These are phyloP conservation scores for Orchesella cincta DNA, from an alignment of 1,140 invertebrate genomes.

Conservation along the genomic window DNA sequence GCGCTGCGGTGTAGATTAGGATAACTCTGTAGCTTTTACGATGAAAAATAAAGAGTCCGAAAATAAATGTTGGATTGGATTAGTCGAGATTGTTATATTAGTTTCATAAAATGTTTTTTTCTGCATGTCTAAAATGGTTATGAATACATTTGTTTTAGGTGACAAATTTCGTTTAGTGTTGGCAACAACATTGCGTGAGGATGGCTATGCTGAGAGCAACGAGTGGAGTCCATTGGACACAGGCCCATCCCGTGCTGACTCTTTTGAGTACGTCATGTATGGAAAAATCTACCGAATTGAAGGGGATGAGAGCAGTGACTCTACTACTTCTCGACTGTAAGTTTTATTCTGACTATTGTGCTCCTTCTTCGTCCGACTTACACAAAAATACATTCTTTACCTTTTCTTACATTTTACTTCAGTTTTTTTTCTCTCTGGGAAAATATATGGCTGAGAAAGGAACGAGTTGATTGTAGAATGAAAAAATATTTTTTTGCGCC, in stretches of 20 bases:
- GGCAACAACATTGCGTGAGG: conserved; percentile 91
- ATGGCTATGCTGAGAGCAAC: conserved; percentile 91
- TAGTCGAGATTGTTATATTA: no score
- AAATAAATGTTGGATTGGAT: no score
- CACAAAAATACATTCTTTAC: background rate
- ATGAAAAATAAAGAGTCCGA: no score
- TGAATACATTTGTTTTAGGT: conserved; percentile 52
- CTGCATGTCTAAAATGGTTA: no score
- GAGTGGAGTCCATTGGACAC: conserved; percentile 86
- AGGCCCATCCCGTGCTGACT: conserved; percentile 84
- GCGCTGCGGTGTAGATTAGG: no score
- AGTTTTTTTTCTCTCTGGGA: conserved; percentile 17
- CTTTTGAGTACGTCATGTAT: conserved; percentile 99
- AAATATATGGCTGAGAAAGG: no score
- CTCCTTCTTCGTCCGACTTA: background rate
- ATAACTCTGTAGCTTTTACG: no score
- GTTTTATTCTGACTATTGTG: conserved; percentile 57
- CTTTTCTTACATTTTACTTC: background rate
- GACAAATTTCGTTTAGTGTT: conserved; percentile 93
- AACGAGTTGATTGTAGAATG: no score
- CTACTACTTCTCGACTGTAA: conserved; percentile 81
- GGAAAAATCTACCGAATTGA: conserved; percentile 99
- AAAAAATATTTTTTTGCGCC: no score
- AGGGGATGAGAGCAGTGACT: conserved; percentile 88
- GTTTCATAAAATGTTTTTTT: no score